phyloP scores from a whole-genome alignment of 2,113 vertebrate genomes.

The Peromyscus californicus region DNA sequence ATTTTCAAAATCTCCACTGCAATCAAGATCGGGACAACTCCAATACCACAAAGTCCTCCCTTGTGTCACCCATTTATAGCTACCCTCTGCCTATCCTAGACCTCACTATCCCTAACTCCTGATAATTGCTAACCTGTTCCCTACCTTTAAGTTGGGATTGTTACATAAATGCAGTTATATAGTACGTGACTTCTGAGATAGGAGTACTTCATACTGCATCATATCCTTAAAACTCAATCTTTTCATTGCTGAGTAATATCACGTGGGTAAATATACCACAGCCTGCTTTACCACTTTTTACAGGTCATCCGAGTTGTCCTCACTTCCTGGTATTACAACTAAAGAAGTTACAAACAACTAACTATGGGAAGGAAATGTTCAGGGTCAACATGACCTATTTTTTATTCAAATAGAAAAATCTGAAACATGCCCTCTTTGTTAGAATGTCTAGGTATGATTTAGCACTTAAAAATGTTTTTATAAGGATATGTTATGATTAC shows the following conservation, averaged over 20 bases:
- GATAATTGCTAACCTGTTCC: neutral
- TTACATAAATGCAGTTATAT: neutral
- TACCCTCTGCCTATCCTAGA: neutral
- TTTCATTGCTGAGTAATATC: neutral
- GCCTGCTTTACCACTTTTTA: neutral
- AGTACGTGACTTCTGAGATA: neutral
- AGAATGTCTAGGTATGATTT: constrained; percentile 36
- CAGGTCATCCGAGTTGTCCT: neutral
- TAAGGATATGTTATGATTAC: constrained; percentile 1
- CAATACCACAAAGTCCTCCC: neutral
- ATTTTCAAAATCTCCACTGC: neutral
- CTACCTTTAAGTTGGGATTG: neutral
- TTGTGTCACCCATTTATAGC: neutral
- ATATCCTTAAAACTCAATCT: neutral
- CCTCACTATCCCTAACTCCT: neutral
- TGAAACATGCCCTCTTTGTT: neutral
- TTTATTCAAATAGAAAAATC: constrained; percentile 27
- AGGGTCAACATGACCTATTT: neutral
- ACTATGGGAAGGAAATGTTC: neutral
- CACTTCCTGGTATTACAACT: neutral
- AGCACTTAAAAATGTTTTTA: constrained; percentile 21
- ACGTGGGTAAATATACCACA: accelerated
- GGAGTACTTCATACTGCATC: neutral
- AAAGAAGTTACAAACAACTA: neutral
- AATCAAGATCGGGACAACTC: neutral